Conservation (phyloP, 2,888 invertebrate species). For the Calliopum simillimum region DNA sequence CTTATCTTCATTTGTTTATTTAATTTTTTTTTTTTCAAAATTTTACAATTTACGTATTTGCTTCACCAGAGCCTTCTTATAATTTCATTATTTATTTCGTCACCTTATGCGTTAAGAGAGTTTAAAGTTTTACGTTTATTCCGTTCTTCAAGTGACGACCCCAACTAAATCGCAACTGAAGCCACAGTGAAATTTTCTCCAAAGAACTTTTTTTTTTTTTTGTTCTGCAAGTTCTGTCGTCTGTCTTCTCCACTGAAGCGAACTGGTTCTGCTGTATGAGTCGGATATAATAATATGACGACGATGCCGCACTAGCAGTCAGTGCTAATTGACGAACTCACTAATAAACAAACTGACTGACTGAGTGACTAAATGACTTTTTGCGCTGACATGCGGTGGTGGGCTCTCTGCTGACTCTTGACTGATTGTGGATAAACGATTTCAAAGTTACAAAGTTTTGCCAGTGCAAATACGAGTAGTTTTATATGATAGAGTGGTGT, state of each 20-base stretch:
- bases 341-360: background rate
- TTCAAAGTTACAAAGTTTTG: background rate
- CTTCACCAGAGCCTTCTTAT: no score
- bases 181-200: background rate
- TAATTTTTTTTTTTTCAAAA: no score
- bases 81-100: no score
- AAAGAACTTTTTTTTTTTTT: background rate
- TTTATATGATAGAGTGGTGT: background rate
- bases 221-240: slow-evolving; percentile 14
- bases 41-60: no score
- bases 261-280: background rate
- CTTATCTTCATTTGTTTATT: no score
- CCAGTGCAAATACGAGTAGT: background rate
- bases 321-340: background rate
- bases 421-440: slow-evolving; percentile 11
- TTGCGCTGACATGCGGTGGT: background rate
- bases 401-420: slow-evolving; percentile 11
- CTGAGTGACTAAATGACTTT: background rate
- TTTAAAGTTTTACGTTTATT: no score
- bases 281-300: slow-evolving; percentile 13
- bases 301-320: background rate
- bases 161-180: slow-evolving; percentile 29
- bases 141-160: background rate
- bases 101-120: no score
- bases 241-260: background rate